phyloP scores from a whole-genome alignment of 2,888 invertebrate genomes.

The Platerodrilus igneus region DNA sequence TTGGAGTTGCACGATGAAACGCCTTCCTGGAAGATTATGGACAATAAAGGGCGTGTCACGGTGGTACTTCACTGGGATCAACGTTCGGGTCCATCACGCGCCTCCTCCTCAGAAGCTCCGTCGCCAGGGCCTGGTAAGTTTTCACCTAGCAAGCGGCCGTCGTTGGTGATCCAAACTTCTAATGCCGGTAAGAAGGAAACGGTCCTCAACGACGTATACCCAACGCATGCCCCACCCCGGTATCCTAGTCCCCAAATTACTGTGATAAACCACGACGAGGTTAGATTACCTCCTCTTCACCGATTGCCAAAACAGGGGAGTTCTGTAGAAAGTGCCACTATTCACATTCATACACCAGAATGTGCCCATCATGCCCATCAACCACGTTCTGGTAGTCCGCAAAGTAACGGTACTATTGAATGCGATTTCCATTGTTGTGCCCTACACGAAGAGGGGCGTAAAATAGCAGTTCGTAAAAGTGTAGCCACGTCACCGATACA shows the following conservation, averaged over 20 bases:
- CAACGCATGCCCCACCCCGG: slow-evolving; percentile 42
- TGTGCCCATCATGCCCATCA: slow-evolving; percentile 68
- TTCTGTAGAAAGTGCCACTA: slow-evolving; percentile 68
- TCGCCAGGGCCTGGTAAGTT: slow-evolving; percentile 54
- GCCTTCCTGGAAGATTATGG: slow-evolving; percentile 98
- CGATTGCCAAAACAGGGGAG: slow-evolving; percentile 55
- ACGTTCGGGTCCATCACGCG: slow-evolving; percentile 59
- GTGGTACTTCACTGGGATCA: slow-evolving; percentile 97
- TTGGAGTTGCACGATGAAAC: slow-evolving; percentile 94
- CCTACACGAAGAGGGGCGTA: slow-evolving; percentile 86
- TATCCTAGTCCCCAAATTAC: slow-evolving; percentile 79
- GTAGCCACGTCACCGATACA: slow-evolving; percentile 91
- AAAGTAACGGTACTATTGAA: slow-evolving; percentile 60
- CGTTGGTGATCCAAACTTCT: slow-evolving; percentile 68
- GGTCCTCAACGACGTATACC: slow-evolving; percentile 52
- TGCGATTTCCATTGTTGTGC: slow-evolving; percentile 96
- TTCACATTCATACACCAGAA: slow-evolving; percentile 80
- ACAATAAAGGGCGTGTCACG: slow-evolving; percentile 95
- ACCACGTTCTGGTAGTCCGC: slow-evolving; percentile 62
- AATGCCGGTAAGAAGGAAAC: slow-evolving; percentile 56
- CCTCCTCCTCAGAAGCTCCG: slow-evolving; percentile 53
- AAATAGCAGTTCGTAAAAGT: slow-evolving; percentile 87
- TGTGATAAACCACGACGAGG: slow-evolving; percentile 90
- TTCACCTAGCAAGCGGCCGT: slow-evolving; percentile 60
- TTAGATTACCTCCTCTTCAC: slow-evolving; percentile 47